Evolutionary conservation across 2,888 invertebrate species (phyloP), one percentile per base, ranked within the genome.

Genomic region (Altica lythri): DNA sequence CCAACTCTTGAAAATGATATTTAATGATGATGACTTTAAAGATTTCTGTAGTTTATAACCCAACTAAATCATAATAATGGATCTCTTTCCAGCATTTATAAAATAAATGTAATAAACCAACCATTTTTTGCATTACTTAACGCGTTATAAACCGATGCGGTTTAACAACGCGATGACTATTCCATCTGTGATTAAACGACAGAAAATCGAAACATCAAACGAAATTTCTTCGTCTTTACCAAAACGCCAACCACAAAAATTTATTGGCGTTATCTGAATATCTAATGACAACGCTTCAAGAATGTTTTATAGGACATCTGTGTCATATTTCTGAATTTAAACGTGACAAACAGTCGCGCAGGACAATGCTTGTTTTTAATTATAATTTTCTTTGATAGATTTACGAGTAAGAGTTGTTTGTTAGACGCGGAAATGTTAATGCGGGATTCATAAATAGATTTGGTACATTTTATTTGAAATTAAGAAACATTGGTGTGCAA

Each of bases 341-440:
- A 68, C 70, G 64, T 72, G 71, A 72, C 70, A 62, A 56, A 58
- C 62, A 58, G 62, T 61, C 57, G 62, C 44, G 55, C 49, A 63
- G 60, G 57, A 63, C 62, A 59, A 68, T 67, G 63, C 65, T 61
- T 56, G 65, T 68, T 69, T 67, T 66, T 70, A 68, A 70, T 70
- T 69, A 68, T 66, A 60, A 61, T 62, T 55, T 67, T 55, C 53
- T 55, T 55, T 61, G 69, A 68, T 68, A 65, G 67, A 69, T 69
- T 69, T 69, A 69, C 62, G 64, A 63, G 60, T 47, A 54, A 47
- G 55, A 49, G 60, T 46, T 29, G 46, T 47, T 47, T 37, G 47
- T 47, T 55, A 48, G 59, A 61, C 60, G 62, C 62, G 64, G 64
- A 63, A 63, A 65, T 49, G 55, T 57, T 63, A 56, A 63, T 56